A percentile compares a stretch with the other conserved stretches of the same genome.
These are phyloP conservation scores for Aramus guarauna DNA, from an alignment of 2,113 vertebrate genomes.

Conservation along the genomic window DNA sequence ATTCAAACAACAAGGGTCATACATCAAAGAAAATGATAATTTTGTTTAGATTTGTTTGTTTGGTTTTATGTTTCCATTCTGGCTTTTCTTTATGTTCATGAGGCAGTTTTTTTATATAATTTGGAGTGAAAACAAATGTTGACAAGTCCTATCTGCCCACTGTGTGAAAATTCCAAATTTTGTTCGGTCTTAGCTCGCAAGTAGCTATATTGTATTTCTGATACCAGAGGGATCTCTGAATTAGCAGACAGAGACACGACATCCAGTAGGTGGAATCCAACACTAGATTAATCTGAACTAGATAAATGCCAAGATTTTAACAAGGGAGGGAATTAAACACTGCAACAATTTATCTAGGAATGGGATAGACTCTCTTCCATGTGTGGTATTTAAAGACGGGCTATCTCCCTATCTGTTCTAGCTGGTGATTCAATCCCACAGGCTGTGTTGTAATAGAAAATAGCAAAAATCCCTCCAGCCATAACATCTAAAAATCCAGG, in stretches of 20 bases:
- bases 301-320: constrained; percentile 39
- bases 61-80: background rate
- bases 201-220: constrained; percentile 40
- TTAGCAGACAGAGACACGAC: background rate
- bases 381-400: background rate
- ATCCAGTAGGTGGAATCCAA: constrained; percentile 45
- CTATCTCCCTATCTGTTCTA: background rate
- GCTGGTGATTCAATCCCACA: background rate
- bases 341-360: background rate
- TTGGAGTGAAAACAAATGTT: constrained; percentile 18
- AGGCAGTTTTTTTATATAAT: background rate
- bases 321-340: background rate
- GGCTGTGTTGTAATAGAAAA: background rate
- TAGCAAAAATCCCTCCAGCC: background rate
- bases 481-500: background rate
- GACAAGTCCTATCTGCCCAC: background rate
- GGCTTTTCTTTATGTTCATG: background rate
- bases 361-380: background rate
- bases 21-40: background rate
- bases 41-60: background rate
- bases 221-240: background rate
- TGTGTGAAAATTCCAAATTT: constrained; percentile 52
- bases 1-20: background rate
- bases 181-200: constrained; percentile 18
- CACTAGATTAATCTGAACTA: constrained; percentile 37